Evolutionary conservation across 2,113 vertebrate species (phyloP).

Genomic region (Megaptera novaeangliae): DNA sequence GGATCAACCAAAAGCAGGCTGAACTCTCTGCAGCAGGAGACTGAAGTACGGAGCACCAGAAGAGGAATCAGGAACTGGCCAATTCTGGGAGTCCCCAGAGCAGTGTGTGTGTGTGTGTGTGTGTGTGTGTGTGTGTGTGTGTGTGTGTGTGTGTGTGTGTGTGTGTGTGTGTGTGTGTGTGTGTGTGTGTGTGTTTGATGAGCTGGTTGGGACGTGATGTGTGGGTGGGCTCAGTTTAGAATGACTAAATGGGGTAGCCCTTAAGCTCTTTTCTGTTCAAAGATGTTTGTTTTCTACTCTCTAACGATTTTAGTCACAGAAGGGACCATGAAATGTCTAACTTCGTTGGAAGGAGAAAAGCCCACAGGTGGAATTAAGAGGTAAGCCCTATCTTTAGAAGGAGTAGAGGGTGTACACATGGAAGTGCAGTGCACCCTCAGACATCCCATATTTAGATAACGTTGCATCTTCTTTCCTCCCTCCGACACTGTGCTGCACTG

Average conservation of each 20-base stretch:
- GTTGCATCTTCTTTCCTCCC: too few relatives aligned
- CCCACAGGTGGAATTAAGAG: background rate
- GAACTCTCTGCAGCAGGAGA: background rate
- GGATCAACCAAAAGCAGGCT: background rate
- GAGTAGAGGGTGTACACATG: rapidly evolving
- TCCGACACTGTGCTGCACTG: background rate
- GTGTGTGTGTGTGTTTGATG: background rate
- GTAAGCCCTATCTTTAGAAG: background rate
- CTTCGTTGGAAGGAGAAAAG: background rate
- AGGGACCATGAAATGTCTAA: background rate
- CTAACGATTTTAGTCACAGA: background rate
- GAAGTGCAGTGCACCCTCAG: background rate
- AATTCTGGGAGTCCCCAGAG: background rate
- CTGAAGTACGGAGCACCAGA: background rate
- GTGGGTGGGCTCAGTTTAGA: background rate
- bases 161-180: background rate
- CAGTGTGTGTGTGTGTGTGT: background rate
- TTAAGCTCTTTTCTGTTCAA: background rate
- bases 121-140: background rate
- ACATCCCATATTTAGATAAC: background rate
- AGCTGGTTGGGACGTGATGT: background rate
- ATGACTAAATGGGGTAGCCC: background rate
- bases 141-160: background rate
- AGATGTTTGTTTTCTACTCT: background rate
- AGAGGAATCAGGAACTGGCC: background rate